Evolutionary conservation across 2,888 invertebrate species (phyloP), one percentile per base, ranked within the genome.

Genomic region (Drosophila borborema): DNA sequence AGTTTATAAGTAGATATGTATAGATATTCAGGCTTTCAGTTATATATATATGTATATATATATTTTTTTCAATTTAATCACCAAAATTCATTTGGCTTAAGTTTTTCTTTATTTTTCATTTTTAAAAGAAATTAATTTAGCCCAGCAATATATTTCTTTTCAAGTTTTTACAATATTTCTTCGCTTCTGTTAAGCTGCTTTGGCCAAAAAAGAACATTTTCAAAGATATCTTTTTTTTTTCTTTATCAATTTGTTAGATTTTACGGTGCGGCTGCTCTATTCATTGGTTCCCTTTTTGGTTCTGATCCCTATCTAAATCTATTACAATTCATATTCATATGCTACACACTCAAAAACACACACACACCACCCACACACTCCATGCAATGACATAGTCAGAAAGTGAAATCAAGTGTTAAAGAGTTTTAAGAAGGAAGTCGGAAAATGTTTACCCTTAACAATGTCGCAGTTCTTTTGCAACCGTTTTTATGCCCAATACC

Each of bases 351-450:
- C 46, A 46, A 20, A 45, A 7, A 58, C 23, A 16, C 48, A 49
- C 49, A 20, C 40, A 9, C 16, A 45, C 18, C 12, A 23, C 18
- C 40, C 48, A n/a, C 28, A n/a, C 28, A 16, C 31, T 38, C 12
- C 46, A 43, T 28, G 64, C n/a, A 28, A 60, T 73, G 73, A 71
- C 70, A 59, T 58, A 68, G 79, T 66, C 71, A 61, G 63, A 68
- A 72, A 74, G 89, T 87, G 87, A 89, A 87, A 83, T 89, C 89
- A 87, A 87, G 89, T 87, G 87, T 87, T 89, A 87, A 89, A 79
- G 81, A 86, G 79, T 84, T 86, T 88, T 81, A 48, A 78, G 58
- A 71, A 78, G 59, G 46, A 70, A 75, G 79, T 66, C 49, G 23
- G 18, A 46, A 70, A 67, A 60, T 70, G 54, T 70, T 64, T 36